phyloP scores from a whole-genome alignment of 1,140 invertebrate species.

The Pachypeltis micranthus region DNA sequence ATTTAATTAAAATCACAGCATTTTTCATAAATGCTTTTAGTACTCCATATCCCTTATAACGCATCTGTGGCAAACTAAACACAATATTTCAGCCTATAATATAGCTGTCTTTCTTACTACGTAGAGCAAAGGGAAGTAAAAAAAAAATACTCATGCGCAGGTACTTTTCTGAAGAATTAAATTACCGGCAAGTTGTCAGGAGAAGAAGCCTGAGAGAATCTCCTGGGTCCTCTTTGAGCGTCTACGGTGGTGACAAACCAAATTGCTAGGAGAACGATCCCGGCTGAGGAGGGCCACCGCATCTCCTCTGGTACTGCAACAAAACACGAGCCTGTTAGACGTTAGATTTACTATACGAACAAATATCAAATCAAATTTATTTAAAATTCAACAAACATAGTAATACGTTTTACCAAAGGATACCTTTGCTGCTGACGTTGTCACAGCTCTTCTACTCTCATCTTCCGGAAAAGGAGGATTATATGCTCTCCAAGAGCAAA shows the following conservation, averaged over 20 bases:
- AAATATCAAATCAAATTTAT: no score
- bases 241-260: not conserved
- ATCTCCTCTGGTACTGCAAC: slow-evolving; percentile 3
- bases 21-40: not conserved
- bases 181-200: not conserved
- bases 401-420: no score
- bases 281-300: not conserved
- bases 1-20: not conserved
- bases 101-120: not conserved
- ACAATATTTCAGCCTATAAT: not conserved
- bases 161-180: not conserved
- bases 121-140: not conserved
- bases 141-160: not conserved
- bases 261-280: not conserved
- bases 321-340: not conserved
- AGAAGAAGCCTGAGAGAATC: not conserved
- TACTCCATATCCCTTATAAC: not conserved
- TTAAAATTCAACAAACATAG: no score
- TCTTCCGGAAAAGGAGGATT: no score
- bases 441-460: no score
- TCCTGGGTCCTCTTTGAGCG: not conserved
- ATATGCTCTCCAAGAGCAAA: no score
- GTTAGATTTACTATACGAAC: no score
- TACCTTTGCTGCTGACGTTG: no score
- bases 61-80: not conserved